Conservation (phyloP, 2,797 vertebrate species). For the Philypnodon macrostomus region DNA sequence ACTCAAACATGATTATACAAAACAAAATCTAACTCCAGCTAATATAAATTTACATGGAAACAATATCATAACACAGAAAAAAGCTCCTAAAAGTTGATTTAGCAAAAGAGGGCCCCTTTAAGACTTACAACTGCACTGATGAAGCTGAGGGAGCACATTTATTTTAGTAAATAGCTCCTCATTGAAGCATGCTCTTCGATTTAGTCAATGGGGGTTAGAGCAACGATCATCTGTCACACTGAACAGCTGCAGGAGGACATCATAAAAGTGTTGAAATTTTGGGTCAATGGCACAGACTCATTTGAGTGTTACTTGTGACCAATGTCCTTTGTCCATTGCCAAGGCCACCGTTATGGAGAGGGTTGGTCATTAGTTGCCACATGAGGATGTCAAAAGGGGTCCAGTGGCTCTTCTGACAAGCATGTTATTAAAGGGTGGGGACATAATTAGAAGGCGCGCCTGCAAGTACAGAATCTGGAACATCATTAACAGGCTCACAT, state of each 20-base stretch:
- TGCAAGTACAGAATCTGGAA: conserved; percentile 66
- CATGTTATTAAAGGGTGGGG: conserved; percentile 68
- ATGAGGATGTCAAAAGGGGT: not conserved
- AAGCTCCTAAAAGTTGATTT: no score
- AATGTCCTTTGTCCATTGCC: conserved; percentile 30
- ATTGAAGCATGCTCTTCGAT: conserved; percentile 6
- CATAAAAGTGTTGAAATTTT: conserved; percentile 5
- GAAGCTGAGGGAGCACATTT: conserved; percentile 8
- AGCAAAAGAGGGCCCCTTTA: not conserved
- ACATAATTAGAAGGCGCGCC: conserved; percentile 63
- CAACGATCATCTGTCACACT: conserved; percentile 15
- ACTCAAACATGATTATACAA: no score
- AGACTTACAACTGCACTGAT: conserved; percentile 21
- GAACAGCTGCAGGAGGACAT: conserved; percentile 1
- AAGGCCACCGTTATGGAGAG: conserved; percentile 25
- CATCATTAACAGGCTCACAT: conserved; percentile 74
- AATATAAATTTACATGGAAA: no score
- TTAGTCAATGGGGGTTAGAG: conserved; percentile 13
- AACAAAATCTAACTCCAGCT: no score
- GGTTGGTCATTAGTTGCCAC: conserved; percentile 21
- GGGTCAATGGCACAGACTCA: conserved; percentile 7
- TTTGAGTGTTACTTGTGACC: conserved; percentile 6
- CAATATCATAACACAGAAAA: no score
- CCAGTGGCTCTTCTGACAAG: conserved; percentile 53
- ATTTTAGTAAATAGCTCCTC: conserved; percentile 20